phyloP scores from a whole-genome alignment of 2,888 invertebrate genomes.

The Rotaria macrura region DNA sequence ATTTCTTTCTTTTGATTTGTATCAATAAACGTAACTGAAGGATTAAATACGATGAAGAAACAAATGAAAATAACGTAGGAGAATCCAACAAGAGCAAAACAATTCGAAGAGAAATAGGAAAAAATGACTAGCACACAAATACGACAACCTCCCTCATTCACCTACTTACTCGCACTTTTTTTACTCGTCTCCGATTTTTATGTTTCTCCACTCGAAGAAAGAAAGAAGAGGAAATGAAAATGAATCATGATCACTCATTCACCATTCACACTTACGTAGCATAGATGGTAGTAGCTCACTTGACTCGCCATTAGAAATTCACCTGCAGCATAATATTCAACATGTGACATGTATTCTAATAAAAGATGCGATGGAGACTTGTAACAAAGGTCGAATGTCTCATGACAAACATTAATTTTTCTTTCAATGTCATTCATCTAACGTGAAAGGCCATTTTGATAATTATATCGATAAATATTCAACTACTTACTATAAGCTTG shows the following conservation, averaged over 20 bases:
- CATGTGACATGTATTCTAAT: not conserved
- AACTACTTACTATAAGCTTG: too few relatives aligned
- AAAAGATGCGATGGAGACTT: not conserved
- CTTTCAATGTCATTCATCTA: not conserved
- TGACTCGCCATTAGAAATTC: not conserved
- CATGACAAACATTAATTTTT: not conserved
- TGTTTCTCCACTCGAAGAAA: not conserved
- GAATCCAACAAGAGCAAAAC: not conserved
- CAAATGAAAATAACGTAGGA: not conserved
- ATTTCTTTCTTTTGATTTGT: not conserved
- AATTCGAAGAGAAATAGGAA: not conserved
- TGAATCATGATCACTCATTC: not conserved
- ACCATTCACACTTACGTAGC: not conserved
- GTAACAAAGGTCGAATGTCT: not conserved
- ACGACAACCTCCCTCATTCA: not conserved
- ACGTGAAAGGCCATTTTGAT: not conserved
- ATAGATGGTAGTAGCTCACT: not conserved
- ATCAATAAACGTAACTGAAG: not conserved
- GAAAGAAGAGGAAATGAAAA: not conserved
- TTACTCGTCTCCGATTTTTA: not conserved
- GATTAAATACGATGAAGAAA: not conserved
- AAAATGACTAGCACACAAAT: not conserved
- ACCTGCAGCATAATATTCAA: too few relatives aligned
- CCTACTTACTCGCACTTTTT: not conserved
- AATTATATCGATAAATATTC: too few relatives aligned